phyloP scores from a whole-genome alignment of 2,888 invertebrate genomes.

The Chymomyza procnemis region DNA sequence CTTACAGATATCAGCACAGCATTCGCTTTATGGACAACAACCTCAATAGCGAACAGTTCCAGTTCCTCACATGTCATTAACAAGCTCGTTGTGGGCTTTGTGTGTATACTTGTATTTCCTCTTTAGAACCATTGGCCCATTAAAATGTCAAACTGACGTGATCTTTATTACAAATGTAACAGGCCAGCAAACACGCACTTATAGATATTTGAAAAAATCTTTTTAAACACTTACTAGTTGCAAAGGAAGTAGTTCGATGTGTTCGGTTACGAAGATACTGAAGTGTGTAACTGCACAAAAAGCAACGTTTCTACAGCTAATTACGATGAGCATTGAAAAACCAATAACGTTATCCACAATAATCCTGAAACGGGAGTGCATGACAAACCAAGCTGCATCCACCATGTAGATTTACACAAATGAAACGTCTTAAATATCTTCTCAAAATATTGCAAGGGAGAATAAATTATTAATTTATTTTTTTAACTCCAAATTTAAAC shows the following conservation, averaged over 20 bases:
- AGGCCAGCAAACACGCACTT: background rate
- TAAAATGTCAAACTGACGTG: background rate
- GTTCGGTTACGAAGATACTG: background rate
- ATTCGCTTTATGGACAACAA: background rate
- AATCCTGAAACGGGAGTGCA: no score
- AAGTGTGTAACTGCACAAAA: no score
- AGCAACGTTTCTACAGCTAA: no score
- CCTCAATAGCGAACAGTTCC: background rate
- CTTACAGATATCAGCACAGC: background rate
- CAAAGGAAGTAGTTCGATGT: background rate
- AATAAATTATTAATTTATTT: no score
- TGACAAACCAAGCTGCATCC: no score
- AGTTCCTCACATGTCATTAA: background rate
- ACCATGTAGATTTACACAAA: no score
- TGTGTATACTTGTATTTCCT: background rate
- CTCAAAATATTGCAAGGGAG: no score
- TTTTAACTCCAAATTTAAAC: no score
- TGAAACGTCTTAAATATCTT: no score
- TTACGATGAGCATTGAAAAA: no score
- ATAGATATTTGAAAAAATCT: background rate
- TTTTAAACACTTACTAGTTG: background rate
- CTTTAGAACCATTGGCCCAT: background rate
- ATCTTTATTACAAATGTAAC: background rate
- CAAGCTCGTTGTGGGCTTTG: background rate
- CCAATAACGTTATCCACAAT: no score